Evolutionary conservation across 2,113 vertebrate species (phyloP), one percentile per base, ranked within the genome.

Genomic region (Turnix velox): DNA sequence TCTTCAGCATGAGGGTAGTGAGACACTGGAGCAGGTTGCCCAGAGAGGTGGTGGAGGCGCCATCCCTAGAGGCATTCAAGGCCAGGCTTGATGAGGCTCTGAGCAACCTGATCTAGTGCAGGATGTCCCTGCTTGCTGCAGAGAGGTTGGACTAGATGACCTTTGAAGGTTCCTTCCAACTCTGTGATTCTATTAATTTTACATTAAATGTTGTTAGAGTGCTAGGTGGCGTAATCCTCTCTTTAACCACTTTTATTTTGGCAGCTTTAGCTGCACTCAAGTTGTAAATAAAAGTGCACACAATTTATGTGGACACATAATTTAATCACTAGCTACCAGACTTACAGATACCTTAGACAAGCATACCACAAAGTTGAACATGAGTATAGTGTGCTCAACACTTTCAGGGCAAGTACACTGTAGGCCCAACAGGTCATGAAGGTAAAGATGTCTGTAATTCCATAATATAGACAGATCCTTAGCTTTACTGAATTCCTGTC

Each of bases 311-410:
- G 40, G 83, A 57, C 18, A 63, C 1, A 3, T 31, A 27, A 33
- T 85, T 75, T 75, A 93, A 72, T 75, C 17, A 48, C 3, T 5
- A 59, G 3, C 27, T 63, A 59, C 39, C 8, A 75, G 18, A 52
- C 7, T 9, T 54, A 67, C 3, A 83, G 6, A 39, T 30, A 59
- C 14, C 14, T 82, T 59, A 75, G 35, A 27, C n/a, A 28, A 35
- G 2, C 14, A 37, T 31, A 13, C 4, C 11, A 33, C 3, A 1
- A 90, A 48, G 19, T 55, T 48, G 73, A 75, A 57, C 6, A 5
- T 1, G 4, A 39, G 1, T 43, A 12, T 18, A 39, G 1, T 43
- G 10, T 18, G 12, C 4, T 84, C 51, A 51, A 3, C 24, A 6
- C 5, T 72, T 82, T 39, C 31, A 63, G 9, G 49, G 22, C 20